These are phyloP conservation scores for Serripes groenlandicus DNA, from an alignment of 2,888 invertebrate genomes.

Conservation along the genomic window DNA sequence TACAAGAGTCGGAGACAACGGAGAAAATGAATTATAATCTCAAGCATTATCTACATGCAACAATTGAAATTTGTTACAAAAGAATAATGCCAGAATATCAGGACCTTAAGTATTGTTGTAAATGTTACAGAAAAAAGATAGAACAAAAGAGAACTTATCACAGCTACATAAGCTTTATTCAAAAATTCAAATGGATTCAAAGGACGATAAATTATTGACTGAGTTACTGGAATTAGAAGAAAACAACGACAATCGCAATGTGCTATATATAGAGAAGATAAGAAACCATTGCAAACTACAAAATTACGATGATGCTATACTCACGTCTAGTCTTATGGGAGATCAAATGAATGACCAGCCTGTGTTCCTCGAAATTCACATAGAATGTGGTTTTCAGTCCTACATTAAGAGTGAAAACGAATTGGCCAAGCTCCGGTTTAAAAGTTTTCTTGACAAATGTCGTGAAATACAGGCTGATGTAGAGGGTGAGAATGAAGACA, in stretches of 20 bases:
- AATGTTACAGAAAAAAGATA: constrained; percentile 17
- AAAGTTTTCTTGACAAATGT: constrained; percentile 25
- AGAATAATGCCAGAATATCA: constrained; percentile 29
- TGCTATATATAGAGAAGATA: constrained; percentile 23
- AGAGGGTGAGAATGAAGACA: background rate
- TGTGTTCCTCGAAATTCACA: constrained; percentile 24
- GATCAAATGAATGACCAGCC: constrained; percentile 21
- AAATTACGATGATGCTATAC: constrained; percentile 44
- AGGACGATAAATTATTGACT: constrained; percentile 18
- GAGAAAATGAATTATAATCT: background rate
- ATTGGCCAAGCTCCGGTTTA: constrained; percentile 31
- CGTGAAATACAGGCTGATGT: background rate
- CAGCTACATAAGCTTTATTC: constrained; percentile 28
- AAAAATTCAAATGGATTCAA: constrained; percentile 30
- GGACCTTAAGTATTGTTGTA: constrained; percentile 38
- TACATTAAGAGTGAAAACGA: constrained; percentile 20
- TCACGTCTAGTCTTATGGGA: constrained; percentile 32
- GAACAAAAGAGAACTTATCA: constrained; percentile 20
- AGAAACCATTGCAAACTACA: background rate
- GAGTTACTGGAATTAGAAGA: constrained; percentile 17
- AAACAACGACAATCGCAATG: constrained; percentile 2
- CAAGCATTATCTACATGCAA: constrained; percentile 13
- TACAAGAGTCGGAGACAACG: background rate
- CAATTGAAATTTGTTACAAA: constrained; percentile 37
- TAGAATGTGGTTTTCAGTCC: constrained; percentile 41